A percentile compares a stretch with the other conserved stretches of the same genome.
Conservation (phyloP, 2,888 invertebrate genomes). For the Polylopha cassiicola region DNA sequence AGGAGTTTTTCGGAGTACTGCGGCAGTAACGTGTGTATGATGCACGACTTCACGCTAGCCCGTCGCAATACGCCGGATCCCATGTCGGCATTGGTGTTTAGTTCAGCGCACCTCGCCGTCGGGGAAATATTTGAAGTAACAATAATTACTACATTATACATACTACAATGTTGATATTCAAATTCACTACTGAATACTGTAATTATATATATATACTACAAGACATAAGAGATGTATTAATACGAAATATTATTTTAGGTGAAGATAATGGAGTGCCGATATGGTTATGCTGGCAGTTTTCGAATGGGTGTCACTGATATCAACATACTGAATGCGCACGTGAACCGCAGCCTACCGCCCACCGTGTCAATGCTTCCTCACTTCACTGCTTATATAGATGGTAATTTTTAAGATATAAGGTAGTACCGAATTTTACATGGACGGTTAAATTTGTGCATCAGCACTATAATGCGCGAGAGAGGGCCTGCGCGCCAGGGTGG, state of each 20-base stretch:
- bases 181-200: slow-evolving; percentile 4
- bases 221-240: too few relatives aligned
- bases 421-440: too few relatives aligned
- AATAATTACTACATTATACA: neutral
- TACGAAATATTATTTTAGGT: slow-evolving; percentile 39
- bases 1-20: slow-evolving; percentile 80
- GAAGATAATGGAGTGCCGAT: slow-evolving; percentile 78
- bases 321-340: slow-evolving; percentile 79
- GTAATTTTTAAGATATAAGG: slow-evolving; percentile 41
- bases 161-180: slow-evolving; percentile 1
- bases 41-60: slow-evolving; percentile 82
- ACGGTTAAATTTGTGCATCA: too few relatives aligned
- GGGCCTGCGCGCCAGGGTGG: too few relatives aligned
- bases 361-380: slow-evolving; percentile 80
- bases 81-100: slow-evolving; percentile 78
- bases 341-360: slow-evolving; percentile 81
- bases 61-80: slow-evolving; percentile 68
- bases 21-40: slow-evolving; percentile 83
- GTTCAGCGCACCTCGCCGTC: slow-evolving; percentile 82
- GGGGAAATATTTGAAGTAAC: slow-evolving; percentile 88
- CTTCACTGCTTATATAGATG: slow-evolving; percentile 83
- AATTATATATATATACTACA: too few relatives aligned
- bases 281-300: slow-evolving; percentile 84
- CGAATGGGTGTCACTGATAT: slow-evolving; percentile 87
- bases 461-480: too few relatives aligned